Percentiles rank a stretch among this genome's conserved stretches.
These are phyloP conservation scores for Zoanthus sansibaricus DNA, from an alignment of 92 coral and sea anemone species.

Conservation along the genomic window DNA sequence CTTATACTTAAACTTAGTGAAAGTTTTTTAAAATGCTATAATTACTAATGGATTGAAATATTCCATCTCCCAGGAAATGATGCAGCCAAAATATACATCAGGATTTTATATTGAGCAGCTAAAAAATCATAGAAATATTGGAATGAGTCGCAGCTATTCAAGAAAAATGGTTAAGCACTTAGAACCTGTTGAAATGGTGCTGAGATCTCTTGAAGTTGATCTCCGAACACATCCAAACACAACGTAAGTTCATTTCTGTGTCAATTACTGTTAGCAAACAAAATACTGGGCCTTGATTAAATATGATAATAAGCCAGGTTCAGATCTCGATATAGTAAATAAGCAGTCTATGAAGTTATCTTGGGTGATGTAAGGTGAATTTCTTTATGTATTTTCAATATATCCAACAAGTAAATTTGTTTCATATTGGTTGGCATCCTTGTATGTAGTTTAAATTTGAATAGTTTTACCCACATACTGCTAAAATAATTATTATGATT, in stretches of 20 bases:
- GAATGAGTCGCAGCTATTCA: constrained; percentile 63
- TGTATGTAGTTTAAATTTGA: no score
- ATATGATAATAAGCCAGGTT: neutral
- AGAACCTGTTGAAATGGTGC: constrained; percentile 95
- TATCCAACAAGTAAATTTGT: no score
- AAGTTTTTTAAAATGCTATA: no score
- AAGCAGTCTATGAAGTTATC: no score
- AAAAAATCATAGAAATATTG: constrained; percentile 79
- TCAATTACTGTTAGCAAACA: neutral
- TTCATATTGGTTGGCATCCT: no score
- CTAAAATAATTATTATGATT: no score
- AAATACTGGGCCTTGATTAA: neutral
- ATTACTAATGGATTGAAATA: no score
- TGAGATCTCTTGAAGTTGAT: constrained; percentile 95
- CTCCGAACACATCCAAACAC: constrained; percentile 98
- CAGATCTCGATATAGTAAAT: no score
- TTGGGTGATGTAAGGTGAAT: no score
- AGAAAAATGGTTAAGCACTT: constrained; percentile 74
- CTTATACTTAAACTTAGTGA: no score
- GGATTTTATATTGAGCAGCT: constrained; percentile 96
- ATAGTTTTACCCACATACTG: no score
- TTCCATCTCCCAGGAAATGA: constrained; percentile 71
- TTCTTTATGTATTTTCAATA: no score
- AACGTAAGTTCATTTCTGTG: constrained; percentile 73
- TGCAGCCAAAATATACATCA: constrained; percentile 97